Evolutionary conservation across 2,888 invertebrate species (phyloP).

Genomic region (Noctua comes): DNA sequence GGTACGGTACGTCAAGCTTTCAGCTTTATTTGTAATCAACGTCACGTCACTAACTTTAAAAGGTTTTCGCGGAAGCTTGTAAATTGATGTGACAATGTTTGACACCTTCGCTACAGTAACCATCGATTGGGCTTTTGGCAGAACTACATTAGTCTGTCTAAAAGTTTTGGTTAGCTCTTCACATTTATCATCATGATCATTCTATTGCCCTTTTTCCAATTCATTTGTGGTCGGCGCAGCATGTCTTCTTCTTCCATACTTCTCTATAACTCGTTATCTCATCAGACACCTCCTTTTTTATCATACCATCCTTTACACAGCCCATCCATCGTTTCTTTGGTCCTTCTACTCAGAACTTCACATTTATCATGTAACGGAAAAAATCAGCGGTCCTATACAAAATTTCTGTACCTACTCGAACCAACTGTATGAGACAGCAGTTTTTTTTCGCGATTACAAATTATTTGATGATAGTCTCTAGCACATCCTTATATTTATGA

Average conservation of each 20-base stretch:
- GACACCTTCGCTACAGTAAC: background rate
- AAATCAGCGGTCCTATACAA: background rate
- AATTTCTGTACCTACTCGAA: background rate
- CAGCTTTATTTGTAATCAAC: conserved; percentile 27
- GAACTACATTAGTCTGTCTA: background rate
- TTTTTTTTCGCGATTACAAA: background rate
- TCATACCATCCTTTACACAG: too few relatives aligned
- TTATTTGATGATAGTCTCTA: background rate
- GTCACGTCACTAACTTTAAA: conserved; percentile 43
- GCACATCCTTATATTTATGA: background rate
- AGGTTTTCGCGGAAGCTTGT: conserved; percentile 25
- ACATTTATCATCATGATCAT: too few relatives aligned
- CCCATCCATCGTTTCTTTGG: too few relatives aligned
- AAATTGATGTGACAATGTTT: conserved; percentile 21
- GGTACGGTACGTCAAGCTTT: conserved; percentile 21
- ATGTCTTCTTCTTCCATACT: too few relatives aligned
- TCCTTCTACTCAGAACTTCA: background rate
- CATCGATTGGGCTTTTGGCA: background rate
- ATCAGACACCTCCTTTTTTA: too few relatives aligned
- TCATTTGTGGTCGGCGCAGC: too few relatives aligned
- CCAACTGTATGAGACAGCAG: background rate
- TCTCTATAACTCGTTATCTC: too few relatives aligned
- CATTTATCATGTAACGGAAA: background rate
- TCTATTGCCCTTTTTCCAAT: too few relatives aligned
- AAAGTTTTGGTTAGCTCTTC: background rate